These are phyloP conservation scores for Leptinotarsa rubiginosa DNA, from an alignment of 2,888 invertebrate species.

Conservation along the genomic window DNA sequence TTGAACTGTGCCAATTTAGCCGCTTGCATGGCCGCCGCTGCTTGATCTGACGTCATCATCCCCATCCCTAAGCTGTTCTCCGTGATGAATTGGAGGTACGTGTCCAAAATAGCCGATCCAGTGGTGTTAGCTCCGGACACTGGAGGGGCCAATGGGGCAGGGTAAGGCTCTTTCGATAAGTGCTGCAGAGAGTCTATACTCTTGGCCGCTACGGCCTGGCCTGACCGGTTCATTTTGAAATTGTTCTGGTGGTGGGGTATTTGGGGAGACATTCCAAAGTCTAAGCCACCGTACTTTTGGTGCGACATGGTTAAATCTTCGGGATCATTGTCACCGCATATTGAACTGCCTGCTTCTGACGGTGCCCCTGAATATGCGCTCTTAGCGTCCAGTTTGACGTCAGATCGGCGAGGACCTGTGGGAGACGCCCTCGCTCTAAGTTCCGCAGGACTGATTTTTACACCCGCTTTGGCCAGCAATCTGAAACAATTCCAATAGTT, in stretches of 20 bases:
- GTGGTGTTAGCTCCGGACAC: conserved; percentile 69
- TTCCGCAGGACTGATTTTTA: conserved; percentile 87
- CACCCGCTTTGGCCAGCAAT: conserved; percentile 87
- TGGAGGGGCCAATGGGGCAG: conserved; percentile 70
- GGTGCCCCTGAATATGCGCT: conserved; percentile 73
- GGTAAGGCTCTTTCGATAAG: conserved; percentile 76
- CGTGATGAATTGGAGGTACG: conserved; percentile 88
- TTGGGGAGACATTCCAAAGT: conserved; percentile 69
- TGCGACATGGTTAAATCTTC: conserved; percentile 84
- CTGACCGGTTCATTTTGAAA: conserved; percentile 63
- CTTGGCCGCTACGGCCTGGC: conserved; percentile 75
- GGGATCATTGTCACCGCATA: conserved; percentile 84
- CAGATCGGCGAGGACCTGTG: conserved; percentile 82
- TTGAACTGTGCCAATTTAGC: conserved; percentile 83
- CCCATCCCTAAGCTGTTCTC: conserved; percentile 82
- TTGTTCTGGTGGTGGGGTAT: conserved; percentile 60
- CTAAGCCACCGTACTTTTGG: conserved; percentile 64
- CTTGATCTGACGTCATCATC: conserved; percentile 73
- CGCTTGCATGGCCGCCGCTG: conserved; percentile 79
- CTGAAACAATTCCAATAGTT: conserved; percentile 61
- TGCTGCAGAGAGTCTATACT: conserved; percentile 75
- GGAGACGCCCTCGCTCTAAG: conserved; percentile 87
- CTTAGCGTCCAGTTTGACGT: conserved; percentile 84
- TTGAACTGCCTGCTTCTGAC: conserved; percentile 78
- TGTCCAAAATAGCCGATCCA: conserved; percentile 84